Conservation (phyloP, 2,888 invertebrate species). For the Bugulina stolonifera region DNA sequence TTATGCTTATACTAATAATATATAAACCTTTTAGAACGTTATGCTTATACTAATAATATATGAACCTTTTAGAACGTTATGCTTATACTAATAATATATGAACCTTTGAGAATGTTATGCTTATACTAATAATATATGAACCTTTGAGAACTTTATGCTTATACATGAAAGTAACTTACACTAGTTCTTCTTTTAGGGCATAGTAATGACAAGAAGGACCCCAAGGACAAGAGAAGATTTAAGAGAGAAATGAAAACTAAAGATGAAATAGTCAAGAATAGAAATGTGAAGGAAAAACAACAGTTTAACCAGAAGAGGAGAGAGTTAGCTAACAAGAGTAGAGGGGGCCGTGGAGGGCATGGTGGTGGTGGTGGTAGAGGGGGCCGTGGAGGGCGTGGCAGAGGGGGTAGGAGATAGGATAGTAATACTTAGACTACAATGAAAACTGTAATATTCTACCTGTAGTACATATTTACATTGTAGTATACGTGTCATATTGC, state of each 20-base stretch:
- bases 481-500: too few species aligned
- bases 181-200: conserved; percentile 60
- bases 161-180: background rate
- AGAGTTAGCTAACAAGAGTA: conserved; percentile 23
- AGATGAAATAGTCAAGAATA: conserved; percentile 43
- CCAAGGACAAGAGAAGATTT: conserved; percentile 31
- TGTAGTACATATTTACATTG: too few species aligned
- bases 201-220: conserved; percentile 58
- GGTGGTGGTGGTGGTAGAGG: conserved; percentile 16
- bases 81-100: too few species aligned
- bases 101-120: too few species aligned
- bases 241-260: conserved; percentile 32
- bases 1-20: too few species aligned
- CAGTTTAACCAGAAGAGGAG: conserved; percentile 42
- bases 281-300: conserved; percentile 41
- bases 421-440: too few species aligned
- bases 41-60: too few species aligned
- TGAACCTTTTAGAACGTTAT: too few species aligned
- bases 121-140: too few species aligned
- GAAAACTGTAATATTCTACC: too few species aligned
- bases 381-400: background rate
- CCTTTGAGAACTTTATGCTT: too few species aligned
- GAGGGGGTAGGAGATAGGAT: background rate
- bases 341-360: conserved; percentile 2
- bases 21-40: too few species aligned